These are phyloP conservation scores for Naja naja DNA, from an alignment of 2,113 vertebrate genomes.

Conservation along the genomic window DNA sequence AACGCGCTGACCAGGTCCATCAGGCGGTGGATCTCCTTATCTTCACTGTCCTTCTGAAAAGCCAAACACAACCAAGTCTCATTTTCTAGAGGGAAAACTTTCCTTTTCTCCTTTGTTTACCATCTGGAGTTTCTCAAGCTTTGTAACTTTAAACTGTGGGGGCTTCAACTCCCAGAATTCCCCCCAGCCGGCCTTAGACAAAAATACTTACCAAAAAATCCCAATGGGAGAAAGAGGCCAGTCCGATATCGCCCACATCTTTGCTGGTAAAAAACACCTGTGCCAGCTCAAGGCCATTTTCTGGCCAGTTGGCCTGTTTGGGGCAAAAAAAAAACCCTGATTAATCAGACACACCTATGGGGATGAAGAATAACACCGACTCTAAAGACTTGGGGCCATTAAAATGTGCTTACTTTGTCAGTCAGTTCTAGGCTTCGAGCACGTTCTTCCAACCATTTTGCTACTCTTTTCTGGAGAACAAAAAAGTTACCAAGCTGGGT, in stretches of 20 bases:
- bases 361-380: rapidly evolving
- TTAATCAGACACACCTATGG: slow-evolving; percentile 4
- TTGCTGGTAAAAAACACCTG: slow-evolving; percentile 78
- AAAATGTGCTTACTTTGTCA: slow-evolving; percentile 65
- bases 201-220: slow-evolving; percentile 76
- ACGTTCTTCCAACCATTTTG: slow-evolving; percentile 89
- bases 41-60: slow-evolving; percentile 75
- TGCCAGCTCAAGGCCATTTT: slow-evolving; percentile 89
- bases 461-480: slow-evolving; percentile 79
- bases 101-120: not conserved
- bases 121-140: not conserved
- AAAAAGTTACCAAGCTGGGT: not conserved
- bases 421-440: slow-evolving; percentile 90
- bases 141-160: not conserved
- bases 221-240: slow-evolving; percentile 77
- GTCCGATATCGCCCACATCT: slow-evolving; percentile 61
- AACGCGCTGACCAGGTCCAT: slow-evolving; percentile 80
- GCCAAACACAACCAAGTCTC: not conserved
- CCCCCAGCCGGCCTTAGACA: not conserved
- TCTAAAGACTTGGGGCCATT: not conserved
- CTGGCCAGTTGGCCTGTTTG: slow-evolving; percentile 87
- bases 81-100: not conserved
- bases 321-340: slow-evolving; percentile 35
- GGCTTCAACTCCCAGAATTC: not conserved
- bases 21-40: slow-evolving; percentile 78